Base-by-base conservation (phyloP, 2,888 invertebrate genomes). In the Drosophila putrida region DNA sequence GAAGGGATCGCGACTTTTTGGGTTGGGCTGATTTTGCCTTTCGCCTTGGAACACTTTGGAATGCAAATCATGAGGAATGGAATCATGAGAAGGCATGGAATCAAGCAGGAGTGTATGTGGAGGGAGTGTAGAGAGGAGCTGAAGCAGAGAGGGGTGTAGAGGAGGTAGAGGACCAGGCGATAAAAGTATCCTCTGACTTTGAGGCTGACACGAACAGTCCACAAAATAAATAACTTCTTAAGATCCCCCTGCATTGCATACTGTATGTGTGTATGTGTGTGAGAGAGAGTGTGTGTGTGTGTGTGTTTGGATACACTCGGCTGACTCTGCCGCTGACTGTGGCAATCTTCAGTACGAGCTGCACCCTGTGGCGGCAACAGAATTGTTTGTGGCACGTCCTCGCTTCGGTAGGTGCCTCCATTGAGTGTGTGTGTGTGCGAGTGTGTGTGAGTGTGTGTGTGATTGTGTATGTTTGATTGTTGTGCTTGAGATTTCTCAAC, bases 321-420 rank as follows among this genome's bases (percentile, higher is more conserved):
- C 71, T 84, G 78, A 66, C 61, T 78, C 39, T 41, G 47, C 50
- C 38, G 27, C 28, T 58, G 47, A 38, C 64, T 63, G 59, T 60
- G 55, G 47, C 58, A 57, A 49, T 63, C 62, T 63, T 33, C 36
- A 51, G 59, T 63, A 25, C 47, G 70, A 6, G 74, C 81, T 85
- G 85, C 85, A 88, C 85, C 85, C 85, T 85, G 87, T 85, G 85
- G 85, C 85, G 85, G 85, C 71, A 53, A 47, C 64, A 69, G 82
- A 88, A 87, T 87, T 83, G 85, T 76, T 78, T 78, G 83, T 57
- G 54, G 86, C 84, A 83, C 88, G 86, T 88, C 88, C 84, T 84
- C 82, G 82, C 59, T 58, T 82, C 66, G 83, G 65, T 78, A 77
- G 68, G 15, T 67, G 81, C 68, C 57, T 44, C 47, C 58, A 57